Evolutionary conservation across 1,140 invertebrate species (phyloP).

Genomic region (Musca domestica): DNA sequence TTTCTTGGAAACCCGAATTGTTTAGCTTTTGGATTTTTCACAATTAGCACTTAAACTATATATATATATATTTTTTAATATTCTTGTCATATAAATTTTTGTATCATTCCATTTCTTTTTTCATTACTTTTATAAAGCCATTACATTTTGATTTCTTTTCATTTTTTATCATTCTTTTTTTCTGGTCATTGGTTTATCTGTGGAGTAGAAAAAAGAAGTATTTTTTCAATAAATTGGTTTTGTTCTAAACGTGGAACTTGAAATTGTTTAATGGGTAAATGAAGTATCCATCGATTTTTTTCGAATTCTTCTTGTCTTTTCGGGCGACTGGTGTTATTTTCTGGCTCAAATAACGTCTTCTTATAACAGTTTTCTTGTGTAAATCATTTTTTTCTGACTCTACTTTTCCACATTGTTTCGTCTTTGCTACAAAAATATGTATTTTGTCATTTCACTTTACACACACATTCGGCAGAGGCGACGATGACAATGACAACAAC

Average conservation of each 20-base stretch:
- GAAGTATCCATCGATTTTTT: too few species aligned
- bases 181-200: neutral
- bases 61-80: neutral
- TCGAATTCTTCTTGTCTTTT: too few species aligned
- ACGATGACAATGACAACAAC: neutral
- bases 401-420: neutral
- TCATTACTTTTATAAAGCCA: conserved; percentile 9
- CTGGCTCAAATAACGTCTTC: neutral
- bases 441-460: conserved; percentile 20
- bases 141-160: neutral
- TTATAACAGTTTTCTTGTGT: conserved; percentile 3
- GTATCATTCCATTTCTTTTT: neutral
- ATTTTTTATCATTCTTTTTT: neutral
- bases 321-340: too few species aligned
- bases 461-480: neutral
- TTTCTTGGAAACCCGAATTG: neutral
- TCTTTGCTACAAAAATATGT: neutral
- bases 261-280: too few species aligned
- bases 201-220: too few species aligned
- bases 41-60: neutral
- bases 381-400: conserved; percentile 6
- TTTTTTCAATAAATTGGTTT: too few species aligned
- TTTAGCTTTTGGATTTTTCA: neutral
- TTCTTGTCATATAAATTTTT: neutral
- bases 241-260: too few species aligned